These are phyloP conservation scores for Scotopteryx bipunctaria DNA, from an alignment of 2,888 invertebrate species.

Conservation along the genomic window DNA sequence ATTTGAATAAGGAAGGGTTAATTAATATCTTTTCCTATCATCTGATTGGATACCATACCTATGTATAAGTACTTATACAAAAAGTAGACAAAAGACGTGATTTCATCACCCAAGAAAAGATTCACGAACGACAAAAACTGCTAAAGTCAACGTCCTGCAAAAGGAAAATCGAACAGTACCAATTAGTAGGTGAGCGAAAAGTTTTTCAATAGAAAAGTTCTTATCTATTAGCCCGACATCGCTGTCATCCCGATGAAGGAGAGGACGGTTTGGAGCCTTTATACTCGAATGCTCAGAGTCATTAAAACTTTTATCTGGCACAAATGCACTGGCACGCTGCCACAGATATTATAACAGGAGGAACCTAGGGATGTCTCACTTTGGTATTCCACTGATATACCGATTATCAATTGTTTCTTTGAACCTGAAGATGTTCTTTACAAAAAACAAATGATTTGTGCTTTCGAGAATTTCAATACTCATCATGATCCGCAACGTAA, in stretches of 20 bases:
- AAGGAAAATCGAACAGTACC: constrained; percentile 31
- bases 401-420: too few relatives aligned
- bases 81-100: background rate
- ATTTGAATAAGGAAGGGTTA: too few relatives aligned
- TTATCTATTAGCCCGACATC: constrained; percentile 58
- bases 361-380: constrained; percentile 2
- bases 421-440: too few relatives aligned
- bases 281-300: constrained; percentile 58
- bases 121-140: constrained; percentile 36
- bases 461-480: too few relatives aligned
- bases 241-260: constrained; percentile 52
- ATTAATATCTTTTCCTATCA: too few relatives aligned
- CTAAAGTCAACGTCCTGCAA: constrained; percentile 22
- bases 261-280: constrained; percentile 54
- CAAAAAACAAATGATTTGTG: too few relatives aligned
- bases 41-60: too few relatives aligned
- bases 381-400: background rate
- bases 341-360: constrained; percentile 10
- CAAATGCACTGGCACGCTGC: constrained; percentile 55
- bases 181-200: constrained; percentile 38
- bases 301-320: constrained; percentile 70
- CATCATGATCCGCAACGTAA: too few relatives aligned
- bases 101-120: constrained; percentile 42
- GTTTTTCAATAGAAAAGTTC: constrained; percentile 57
- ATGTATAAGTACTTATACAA: too few relatives aligned